phyloP scores from a whole-genome alignment of 2,797 vertebrate species.

The Rallus crepitans region DNA sequence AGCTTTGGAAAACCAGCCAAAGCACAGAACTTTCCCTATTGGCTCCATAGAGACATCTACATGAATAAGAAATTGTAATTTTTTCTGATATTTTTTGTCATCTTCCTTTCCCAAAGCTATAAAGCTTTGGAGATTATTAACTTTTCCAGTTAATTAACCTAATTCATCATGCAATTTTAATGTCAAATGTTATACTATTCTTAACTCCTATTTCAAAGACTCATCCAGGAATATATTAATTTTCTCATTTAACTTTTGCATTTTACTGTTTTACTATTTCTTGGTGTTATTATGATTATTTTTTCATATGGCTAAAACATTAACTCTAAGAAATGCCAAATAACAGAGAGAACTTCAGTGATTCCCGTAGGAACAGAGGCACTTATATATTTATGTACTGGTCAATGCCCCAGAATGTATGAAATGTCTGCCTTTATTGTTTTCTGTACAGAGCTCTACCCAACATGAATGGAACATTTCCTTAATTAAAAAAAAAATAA shows the following conservation, averaged over 20 bases:
- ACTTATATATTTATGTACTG: not conserved
- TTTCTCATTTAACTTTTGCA: constrained; percentile 28
- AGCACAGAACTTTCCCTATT: not conserved
- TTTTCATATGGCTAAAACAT: not conserved
- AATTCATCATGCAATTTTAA: constrained; percentile 60
- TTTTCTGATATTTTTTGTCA: not conserved
- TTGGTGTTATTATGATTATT: not conserved
- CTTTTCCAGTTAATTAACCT: constrained; percentile 71
- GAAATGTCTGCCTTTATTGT: not conserved
- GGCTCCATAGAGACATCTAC: not conserved
- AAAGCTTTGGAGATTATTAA: constrained; percentile 32
- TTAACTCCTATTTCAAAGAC: constrained; percentile 40
- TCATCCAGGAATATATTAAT: constrained; percentile 31
- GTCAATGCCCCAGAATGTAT: not conserved
- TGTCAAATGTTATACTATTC: constrained; percentile 45
- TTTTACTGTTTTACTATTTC: constrained; percentile 14
- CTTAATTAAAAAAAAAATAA: not conserved
- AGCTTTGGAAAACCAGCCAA: not conserved
- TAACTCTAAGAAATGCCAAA: not conserved
- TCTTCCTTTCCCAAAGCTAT: constrained; percentile 12
- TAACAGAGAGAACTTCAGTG: not conserved
- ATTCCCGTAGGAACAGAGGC: not conserved
- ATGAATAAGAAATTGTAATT: not conserved
- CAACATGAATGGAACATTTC: not conserved
- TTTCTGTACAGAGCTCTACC: not conserved